Percentiles rank a stretch among this genome's conserved stretches.
Evolutionary conservation across 2,888 invertebrate species (phyloP).

Genomic region (Holacanthella duospinosa): DNA sequence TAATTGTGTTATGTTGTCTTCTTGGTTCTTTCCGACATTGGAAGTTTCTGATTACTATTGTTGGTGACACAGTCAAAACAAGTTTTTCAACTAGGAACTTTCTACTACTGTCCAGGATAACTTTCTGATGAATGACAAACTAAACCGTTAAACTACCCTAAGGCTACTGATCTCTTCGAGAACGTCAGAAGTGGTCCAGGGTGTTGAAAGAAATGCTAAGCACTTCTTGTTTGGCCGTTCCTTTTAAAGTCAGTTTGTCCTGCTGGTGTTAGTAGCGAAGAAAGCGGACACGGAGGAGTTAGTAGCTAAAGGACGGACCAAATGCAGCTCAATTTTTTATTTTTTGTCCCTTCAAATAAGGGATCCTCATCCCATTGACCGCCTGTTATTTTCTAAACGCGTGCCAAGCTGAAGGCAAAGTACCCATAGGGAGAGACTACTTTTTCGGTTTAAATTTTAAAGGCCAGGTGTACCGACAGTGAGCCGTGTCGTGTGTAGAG

Average conservation of each 20-base stretch:
- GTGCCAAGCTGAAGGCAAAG: constrained; percentile 1
- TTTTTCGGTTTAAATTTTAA: not conserved
- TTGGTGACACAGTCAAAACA: not conserved
- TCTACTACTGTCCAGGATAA: not conserved
- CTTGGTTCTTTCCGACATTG: too few species aligned
- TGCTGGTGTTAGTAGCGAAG: not conserved
- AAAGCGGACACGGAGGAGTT: too few species aligned
- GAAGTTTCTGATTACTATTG: not conserved
- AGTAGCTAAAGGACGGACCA: not conserved
- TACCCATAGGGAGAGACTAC: not conserved
- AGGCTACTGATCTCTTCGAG: not conserved
- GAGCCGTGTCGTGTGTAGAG: not conserved
- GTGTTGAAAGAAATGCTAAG: not conserved
- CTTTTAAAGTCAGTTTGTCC: not conserved
- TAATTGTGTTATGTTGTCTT: too few species aligned
- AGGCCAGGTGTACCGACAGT: constrained; percentile 1
- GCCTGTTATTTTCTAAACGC: not conserved
- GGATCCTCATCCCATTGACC: not conserved
- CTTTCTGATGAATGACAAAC: not conserved
- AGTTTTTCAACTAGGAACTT: not conserved
- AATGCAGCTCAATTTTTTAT: not conserved
- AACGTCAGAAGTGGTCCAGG: not conserved
- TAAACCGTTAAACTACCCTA: not conserved
- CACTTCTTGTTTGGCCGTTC: not conserved
- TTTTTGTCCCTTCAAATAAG: not conserved